These are phyloP conservation scores for Bufo bufo DNA, from an alignment of 2,113 vertebrate genomes.

Conservation along the genomic window DNA sequence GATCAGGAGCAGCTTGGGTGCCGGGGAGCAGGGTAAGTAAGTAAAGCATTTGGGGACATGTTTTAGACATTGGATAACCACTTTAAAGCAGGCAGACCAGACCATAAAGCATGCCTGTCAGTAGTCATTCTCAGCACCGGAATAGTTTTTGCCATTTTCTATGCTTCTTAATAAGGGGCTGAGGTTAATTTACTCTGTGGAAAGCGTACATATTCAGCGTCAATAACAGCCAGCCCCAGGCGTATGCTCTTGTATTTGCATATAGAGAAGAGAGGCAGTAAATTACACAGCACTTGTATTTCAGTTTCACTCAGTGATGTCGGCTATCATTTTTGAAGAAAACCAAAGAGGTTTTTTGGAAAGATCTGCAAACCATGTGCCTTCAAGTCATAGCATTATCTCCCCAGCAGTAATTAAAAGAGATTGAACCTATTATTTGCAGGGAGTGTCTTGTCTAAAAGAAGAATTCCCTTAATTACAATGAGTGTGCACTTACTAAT, in stretches of 20 bases:
- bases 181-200: background rate
- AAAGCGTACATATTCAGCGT: background rate
- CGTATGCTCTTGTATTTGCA: too few species aligned
- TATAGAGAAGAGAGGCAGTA: background rate
- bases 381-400: conserved; percentile 15
- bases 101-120: background rate
- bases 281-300: background rate
- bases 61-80: too few species aligned
- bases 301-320: too few species aligned
- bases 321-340: background rate
- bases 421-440: background rate
- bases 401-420: background rate
- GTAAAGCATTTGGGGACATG: too few species aligned
- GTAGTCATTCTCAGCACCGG: background rate
- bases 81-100: background rate
- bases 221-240: background rate
- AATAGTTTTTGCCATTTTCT: background rate
- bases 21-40: too few species aligned
- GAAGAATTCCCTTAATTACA: background rate
- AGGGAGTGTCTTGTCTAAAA: background rate
- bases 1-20: too few species aligned
- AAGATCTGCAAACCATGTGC: background rate
- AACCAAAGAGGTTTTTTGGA: background rate
- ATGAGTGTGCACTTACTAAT: background rate
- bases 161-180: background rate